phyloP scores from a whole-genome alignment of 1,140 invertebrate species.

The Hesperophylax magnus region DNA sequence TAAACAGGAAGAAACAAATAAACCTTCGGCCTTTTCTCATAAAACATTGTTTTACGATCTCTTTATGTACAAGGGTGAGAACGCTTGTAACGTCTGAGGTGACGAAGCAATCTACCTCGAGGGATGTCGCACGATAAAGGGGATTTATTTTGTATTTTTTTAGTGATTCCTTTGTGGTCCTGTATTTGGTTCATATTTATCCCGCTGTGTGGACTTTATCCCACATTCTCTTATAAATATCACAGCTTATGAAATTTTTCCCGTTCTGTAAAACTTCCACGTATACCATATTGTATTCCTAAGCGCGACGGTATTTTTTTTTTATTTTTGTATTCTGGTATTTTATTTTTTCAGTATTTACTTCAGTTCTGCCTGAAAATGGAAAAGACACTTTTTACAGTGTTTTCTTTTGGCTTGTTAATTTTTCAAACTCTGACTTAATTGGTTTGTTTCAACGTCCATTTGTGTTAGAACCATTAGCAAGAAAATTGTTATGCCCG shows the following conservation, averaged over 20 bases:
- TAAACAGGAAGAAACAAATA: no score
- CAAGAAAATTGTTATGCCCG: no score
- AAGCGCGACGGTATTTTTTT: not conserved
- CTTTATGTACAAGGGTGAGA: no score
- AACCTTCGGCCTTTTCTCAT: no score
- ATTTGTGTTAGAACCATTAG: no score
- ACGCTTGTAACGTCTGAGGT: not conserved
- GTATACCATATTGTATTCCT: not conserved
- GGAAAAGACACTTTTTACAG: no score
- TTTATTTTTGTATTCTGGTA: not conserved
- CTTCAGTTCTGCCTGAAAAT: no score
- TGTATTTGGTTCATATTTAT: constrained; percentile 6
- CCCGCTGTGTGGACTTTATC: not conserved
- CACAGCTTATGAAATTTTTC: constrained; percentile 15
- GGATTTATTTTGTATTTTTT: not conserved
- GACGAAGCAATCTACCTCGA: not conserved
- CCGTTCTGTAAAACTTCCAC: constrained; percentile 12
- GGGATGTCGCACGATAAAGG: not conserved
- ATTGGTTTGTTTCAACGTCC: no score
- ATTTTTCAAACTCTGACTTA: no score
- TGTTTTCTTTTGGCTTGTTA: no score
- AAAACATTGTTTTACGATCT: no score
- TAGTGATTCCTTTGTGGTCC: not conserved
- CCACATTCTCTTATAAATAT: constrained; percentile 22
- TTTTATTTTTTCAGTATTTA: no score